Evolutionary conservation across 92 coral and sea anemone genomes (phyloP).

Genomic region (Palythoa grandis): DNA sequence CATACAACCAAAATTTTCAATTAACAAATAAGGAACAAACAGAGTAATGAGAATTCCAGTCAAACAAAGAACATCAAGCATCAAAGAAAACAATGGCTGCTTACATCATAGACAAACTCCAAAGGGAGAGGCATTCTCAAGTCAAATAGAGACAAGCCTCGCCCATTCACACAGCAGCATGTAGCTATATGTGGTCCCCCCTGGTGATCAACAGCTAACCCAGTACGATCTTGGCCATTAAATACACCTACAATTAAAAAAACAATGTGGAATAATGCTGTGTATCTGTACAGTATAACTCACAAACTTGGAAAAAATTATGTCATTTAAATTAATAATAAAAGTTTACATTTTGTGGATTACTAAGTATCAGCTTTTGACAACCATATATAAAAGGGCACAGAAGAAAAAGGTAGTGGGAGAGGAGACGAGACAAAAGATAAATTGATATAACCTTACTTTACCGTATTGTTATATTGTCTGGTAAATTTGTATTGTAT

Average conservation of each 20-base stretch:
- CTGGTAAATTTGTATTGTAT: no score
- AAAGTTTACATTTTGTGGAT: no score
- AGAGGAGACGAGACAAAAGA: no score
- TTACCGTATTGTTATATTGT: no score
- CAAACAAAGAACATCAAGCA: not conserved
- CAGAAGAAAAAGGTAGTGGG: no score
- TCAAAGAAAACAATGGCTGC: slow-evolving; percentile 20
- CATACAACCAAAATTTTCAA: not conserved
- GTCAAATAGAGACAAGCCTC: slow-evolving; percentile 84
- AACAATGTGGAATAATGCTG: no score
- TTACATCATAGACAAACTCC: slow-evolving; percentile 81
- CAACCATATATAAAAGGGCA: no score
- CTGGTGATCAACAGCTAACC: slow-evolving; percentile 76
- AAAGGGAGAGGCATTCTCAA: slow-evolving; percentile 85
- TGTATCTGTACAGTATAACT: no score
- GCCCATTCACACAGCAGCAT: slow-evolving; percentile 84
- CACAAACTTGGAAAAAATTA: no score
- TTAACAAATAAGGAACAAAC: not conserved
- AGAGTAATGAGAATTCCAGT: not conserved
- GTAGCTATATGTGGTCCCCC: slow-evolving; percentile 78
- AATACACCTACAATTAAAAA: slow-evolving; percentile 57
- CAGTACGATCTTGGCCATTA: slow-evolving; percentile 89
- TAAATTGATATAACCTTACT: no score
- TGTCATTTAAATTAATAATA: no score
- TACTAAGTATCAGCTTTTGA: no score